Conservation (phyloP, 2,797 vertebrate species). For the Australoheros facetus region DNA sequence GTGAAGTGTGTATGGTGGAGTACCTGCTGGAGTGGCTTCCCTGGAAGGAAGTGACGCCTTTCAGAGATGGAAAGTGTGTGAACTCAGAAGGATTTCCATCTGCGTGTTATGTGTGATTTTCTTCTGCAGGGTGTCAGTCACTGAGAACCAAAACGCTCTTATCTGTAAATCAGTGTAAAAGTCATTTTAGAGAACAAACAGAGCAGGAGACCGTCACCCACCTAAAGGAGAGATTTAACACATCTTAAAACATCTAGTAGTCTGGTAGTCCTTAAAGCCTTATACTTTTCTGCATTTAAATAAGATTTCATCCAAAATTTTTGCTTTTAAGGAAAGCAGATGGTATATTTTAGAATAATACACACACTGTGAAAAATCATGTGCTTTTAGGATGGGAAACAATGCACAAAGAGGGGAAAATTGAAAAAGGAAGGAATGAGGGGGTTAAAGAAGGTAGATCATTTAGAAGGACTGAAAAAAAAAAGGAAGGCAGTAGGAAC, state of each 20-base stretch:
- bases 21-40: slow-evolving; percentile 37
- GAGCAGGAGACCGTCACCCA: slow-evolving; percentile 7
- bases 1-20: not conserved
- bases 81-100: slow-evolving; percentile 35
- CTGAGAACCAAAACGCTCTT: slow-evolving; percentile 32
- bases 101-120: not conserved
- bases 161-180: slow-evolving; percentile 43
- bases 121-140: slow-evolving; percentile 26
- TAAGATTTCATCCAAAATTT: not conserved
- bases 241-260: not conserved
- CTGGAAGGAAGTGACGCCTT: slow-evolving; percentile 41
- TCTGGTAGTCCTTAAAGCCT: not conserved
- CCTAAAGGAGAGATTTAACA: not conserved
- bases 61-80: slow-evolving; percentile 22
- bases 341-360: not conserved
- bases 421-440: slow-evolving; percentile 11
- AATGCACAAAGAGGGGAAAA: not conserved
- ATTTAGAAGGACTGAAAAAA: slow-evolving; percentile 45
- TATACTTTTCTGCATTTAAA: not conserved
- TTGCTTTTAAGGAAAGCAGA: not conserved
- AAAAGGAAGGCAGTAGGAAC: slow-evolving; percentile 51
- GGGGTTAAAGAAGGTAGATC: slow-evolving; percentile 33
- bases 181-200: slow-evolving; percentile 1
- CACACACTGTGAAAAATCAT: not conserved
- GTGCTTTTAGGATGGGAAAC: not conserved